phyloP scores from a whole-genome alignment of 2,113 vertebrate species.

The Heliornis fulica region DNA sequence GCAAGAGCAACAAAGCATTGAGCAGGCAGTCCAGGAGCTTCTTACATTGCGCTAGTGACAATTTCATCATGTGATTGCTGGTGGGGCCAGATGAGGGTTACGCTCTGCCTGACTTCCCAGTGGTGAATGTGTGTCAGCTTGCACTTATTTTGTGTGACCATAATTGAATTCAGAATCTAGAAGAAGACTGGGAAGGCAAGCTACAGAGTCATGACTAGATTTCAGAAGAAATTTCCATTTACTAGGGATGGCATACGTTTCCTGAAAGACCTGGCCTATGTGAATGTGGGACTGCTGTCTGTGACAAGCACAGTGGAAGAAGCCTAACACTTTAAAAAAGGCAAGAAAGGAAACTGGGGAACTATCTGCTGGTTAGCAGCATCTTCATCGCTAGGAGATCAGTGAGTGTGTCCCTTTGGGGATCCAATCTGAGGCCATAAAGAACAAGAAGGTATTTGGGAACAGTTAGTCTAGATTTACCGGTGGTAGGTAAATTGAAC shows the following conservation, averaged over 20 bases:
- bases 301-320: neutral
- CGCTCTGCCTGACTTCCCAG: neutral
- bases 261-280: neutral
- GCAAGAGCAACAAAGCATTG: neutral
- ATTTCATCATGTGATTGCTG: neutral
- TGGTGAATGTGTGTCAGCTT: neutral
- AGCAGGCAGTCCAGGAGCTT: neutral
- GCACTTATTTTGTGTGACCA: neutral
- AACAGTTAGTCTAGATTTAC: neutral
- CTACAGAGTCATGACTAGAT: neutral
- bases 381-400: neutral
- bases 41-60: neutral
- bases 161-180: neutral
- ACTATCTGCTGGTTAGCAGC: neutral
- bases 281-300: neutral
- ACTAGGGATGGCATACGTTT: neutral
- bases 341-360: neutral
- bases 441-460: neutral
- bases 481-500: neutral
- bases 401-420: neutral
- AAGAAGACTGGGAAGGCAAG: neutral
- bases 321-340: neutral
- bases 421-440: neutral
- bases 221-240: neutral
- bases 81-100: neutral